Evolutionary conservation across 2,797 vertebrate genomes (phyloP).

Genomic region (Gila robusta): DNA sequence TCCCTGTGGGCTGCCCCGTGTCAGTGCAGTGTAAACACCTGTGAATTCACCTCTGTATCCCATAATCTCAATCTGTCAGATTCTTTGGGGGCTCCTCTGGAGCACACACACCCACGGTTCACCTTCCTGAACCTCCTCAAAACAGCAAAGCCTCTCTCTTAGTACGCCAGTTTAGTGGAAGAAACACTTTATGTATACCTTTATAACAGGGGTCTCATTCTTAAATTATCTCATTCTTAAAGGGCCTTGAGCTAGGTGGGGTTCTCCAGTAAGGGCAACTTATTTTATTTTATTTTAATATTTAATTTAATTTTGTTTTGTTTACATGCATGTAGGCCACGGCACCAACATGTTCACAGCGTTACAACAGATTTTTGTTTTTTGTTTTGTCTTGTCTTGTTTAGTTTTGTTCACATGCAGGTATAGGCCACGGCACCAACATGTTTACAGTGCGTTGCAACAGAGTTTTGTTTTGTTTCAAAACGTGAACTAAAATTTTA

Average conservation of each 20-base stretch:
- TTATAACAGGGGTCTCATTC: not conserved
- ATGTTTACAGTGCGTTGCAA: too few relatives aligned
- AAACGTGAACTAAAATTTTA: not conserved
- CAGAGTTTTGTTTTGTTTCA: not conserved
- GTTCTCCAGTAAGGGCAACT: not conserved
- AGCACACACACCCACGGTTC: not conserved
- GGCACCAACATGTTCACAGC: too few relatives aligned
- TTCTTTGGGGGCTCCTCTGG: not conserved
- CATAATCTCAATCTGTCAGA: conserved; percentile 18
- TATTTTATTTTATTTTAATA: not conserved
- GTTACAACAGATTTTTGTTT: not conserved
- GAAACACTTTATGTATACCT: not conserved
- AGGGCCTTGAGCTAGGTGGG: not conserved
- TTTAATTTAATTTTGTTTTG: not conserved
- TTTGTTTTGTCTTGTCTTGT: not conserved
- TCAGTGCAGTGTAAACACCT: conserved; percentile 49
- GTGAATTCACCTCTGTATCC: conserved; percentile 37
- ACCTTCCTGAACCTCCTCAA: conserved; percentile 4
- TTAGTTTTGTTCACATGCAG: too few relatives aligned
- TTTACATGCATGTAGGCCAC: too few relatives aligned
- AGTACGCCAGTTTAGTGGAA: conserved; percentile 2
- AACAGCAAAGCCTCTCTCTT: not conserved
- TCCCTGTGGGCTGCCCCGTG: conserved; percentile 51
- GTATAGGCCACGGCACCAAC: too few relatives aligned
- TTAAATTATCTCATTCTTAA: not conserved